A percentile compares a stretch with the other conserved stretches of the same genome.
Conservation (phyloP, 2,113 vertebrate genomes). For the Chionis minor region DNA sequence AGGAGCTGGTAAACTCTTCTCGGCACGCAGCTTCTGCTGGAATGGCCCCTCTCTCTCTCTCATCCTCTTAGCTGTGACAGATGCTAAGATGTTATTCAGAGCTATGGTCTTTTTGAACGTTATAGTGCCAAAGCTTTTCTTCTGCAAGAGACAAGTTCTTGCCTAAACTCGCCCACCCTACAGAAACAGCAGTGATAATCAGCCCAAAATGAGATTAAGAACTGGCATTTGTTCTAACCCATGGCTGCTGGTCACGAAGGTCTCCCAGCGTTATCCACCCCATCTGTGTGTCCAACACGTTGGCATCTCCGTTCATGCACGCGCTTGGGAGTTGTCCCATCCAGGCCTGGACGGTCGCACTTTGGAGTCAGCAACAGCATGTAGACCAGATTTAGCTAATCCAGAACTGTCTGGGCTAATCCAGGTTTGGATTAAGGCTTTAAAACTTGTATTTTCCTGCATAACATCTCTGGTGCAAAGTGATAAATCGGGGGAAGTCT, state of each 20-base stretch:
- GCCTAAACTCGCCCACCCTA: background rate
- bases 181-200: slow-evolving; percentile 12
- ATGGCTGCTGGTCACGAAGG: background rate
- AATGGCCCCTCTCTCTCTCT: background rate
- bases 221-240: background rate
- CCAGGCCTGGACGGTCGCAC: background rate
- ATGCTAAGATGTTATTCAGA: background rate
- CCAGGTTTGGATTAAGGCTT: background rate
- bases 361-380: background rate
- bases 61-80: background rate
- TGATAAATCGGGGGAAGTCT: background rate
- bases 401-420: background rate
- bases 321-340: background rate
- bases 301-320: background rate
- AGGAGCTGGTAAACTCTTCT: background rate
- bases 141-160: background rate
- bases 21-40: background rate
- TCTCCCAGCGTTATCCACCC: background rate
- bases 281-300: no score
- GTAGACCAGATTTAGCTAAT: background rate
- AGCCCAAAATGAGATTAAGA: background rate
- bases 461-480: background rate
- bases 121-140: background rate
- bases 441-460: background rate
- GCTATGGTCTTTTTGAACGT: background rate